Base-by-base conservation (phyloP, 2,888 invertebrate genomes). In the Glyphotaelius pellucidus region DNA sequence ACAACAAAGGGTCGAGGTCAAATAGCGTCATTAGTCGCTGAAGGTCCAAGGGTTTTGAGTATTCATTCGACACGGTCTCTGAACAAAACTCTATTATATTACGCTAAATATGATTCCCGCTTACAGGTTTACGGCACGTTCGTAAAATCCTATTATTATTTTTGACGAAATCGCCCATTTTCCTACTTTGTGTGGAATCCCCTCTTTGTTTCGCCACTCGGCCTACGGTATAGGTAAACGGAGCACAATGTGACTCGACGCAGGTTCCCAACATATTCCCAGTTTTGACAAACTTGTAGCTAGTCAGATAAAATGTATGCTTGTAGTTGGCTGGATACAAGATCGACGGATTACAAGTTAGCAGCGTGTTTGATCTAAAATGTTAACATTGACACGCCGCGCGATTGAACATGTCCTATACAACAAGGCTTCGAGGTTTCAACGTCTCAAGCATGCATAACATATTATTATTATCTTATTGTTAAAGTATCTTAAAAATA, bases 111-210 rank as follows among this genome's bases (percentile, higher is more conserved):
- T 92, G 92, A 92, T 90, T 88, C 92, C 89, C 80, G 88, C 84
- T 90, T 92, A 89, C 92, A 92, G 92, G 90, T 92, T 92, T 92
- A 92, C 89, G 91, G 90, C 91, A 91, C 92, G 92, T 90, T 92
- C 90, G 91, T 92, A 92, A 92, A 92, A 92, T 90, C 89, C 89
- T 67, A 92, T 92, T 92, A 92, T 90, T 88, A 91, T 89, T 90
- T 91, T 92, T 92, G 90, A 80, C 90, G 81, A 92, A 89, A 90
- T 90, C 52, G 80, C 90, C 90, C 90, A 80, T 30, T 67, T 67
- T 67, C 67, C 67, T 67, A 91, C 90, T 89, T 38, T 90, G 85
- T 80, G 38, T 89, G 31, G 38, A 79, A 85, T 80, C 85, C 79
- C 85, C 89, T 52, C 80, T 91, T 91, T 91, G 91, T 91, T 91